Base-by-base conservation (phyloP, 1,140 invertebrate species). In the Drosophila suzukii region DNA sequence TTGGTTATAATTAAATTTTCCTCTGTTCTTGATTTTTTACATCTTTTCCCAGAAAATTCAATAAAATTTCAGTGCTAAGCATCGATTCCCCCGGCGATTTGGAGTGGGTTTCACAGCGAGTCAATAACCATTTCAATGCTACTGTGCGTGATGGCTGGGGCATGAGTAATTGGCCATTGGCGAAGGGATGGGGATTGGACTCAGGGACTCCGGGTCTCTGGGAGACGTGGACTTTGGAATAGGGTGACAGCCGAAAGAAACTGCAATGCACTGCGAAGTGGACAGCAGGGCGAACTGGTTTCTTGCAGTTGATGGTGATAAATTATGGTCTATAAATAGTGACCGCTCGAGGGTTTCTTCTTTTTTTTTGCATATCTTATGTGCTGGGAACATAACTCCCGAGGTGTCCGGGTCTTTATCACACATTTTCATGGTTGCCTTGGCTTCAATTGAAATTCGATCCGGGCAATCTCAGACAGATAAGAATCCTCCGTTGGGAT, bases 1-100 rank as follows among this genome's bases (percentile, higher is more conserved):
- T 76, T 55, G 75, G 63, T 60, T 70, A 59, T 83, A 86, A 86
- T 83, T 86, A 76, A 88, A 86, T 79, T 88, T 75, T 30, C 30
- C 43, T 74, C 59, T 51, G 49, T 66, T 44, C 66, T 50, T 50
- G 66, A 58, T 50, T 79, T 76, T 81, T 78, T 79, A 86, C 78
- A 88, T 72, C 66, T 76, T 88, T 86, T 86, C 83, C 62, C 58
- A 58, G 83, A 79, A 88, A 88, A 88, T 74, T 81, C 81, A 85
- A 84, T 85, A 84, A 84, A 80, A 82, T 57, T 54, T 62, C 59
- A 56, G 54, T 57, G 47, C 39, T 41, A 53, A 43, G 51, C 65
- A 58, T 71, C 66, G 65, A 71, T 58, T 41, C 43, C 36, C 17
- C 15, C 44, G 32, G 15, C 13, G 24, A 46, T 30, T 36, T 6